phyloP scores from a whole-genome alignment of 92 coral and sea anemone species.

The Epizoanthus scotinus region DNA sequence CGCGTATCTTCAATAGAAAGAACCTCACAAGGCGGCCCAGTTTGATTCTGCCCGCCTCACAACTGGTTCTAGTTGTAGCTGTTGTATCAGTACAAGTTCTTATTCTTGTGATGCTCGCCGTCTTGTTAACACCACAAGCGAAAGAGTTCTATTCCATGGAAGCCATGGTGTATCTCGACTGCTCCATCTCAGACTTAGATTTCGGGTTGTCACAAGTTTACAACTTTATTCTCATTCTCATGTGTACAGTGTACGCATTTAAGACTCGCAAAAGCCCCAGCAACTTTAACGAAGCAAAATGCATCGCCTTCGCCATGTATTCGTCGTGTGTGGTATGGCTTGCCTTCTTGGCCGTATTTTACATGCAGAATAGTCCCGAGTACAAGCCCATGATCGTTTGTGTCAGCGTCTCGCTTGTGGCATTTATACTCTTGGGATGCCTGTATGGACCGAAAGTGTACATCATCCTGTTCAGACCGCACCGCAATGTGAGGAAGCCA shows the following conservation, averaged over 20 bases:
- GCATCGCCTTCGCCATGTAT: constrained; percentile 98
- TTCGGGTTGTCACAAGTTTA: constrained; percentile 96
- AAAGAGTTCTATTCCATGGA: constrained; percentile 62
- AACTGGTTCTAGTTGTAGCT: constrained; percentile 76
- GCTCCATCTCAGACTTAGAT: constrained; percentile 82
- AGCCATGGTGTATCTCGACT: constrained; percentile 75
- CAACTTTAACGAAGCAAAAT: constrained; percentile 97
- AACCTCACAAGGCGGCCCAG: constrained; percentile 88
- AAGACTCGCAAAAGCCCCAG: constrained; percentile 96
- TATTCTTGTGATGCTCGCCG: constrained; percentile 73
- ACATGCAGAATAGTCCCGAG: constrained; percentile 73
- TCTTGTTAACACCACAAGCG: constrained; percentile 78
- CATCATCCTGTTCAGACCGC: constrained; percentile 82
- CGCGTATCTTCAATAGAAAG: constrained; percentile 93
- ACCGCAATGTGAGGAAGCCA: constrained; percentile 83
- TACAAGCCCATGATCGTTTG: constrained; percentile 76
- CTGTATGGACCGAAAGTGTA: constrained; percentile 94
- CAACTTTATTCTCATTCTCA: constrained; percentile 86
- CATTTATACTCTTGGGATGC: constrained; percentile 83
- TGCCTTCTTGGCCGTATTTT: constrained; percentile 87
- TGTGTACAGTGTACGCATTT: constrained; percentile 96
- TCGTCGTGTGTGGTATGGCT: constrained; percentile 94
- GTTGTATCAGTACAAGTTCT: constrained; percentile 88
- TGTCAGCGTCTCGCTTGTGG: constrained; percentile 87
- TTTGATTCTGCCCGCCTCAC: constrained; percentile 93